Evolutionary conservation across 2,888 invertebrate genomes (phyloP), one percentile per base, ranked within the genome.

Genomic region (Pristionchus arcanus): DNA sequence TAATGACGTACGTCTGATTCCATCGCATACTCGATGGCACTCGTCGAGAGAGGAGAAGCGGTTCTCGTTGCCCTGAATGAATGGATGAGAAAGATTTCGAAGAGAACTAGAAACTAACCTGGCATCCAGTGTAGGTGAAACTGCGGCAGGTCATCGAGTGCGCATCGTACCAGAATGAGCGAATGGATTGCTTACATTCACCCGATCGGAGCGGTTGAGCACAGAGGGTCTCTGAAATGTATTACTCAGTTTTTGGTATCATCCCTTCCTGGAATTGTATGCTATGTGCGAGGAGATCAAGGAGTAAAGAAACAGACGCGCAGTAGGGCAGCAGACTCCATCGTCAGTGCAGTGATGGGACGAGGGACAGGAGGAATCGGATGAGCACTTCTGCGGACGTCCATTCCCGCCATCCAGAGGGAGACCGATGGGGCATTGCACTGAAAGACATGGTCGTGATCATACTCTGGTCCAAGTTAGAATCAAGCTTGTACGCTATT

Each of bases 111-210:
- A 19, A 0, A 28, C n/a, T n/a, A 15, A 87, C 87, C 42, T 74
- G 88, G 16, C 88, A 88, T 53, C 88, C 88, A 21, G 88, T 88
- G 53, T 74, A 88, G 55, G 59, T 88, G 77, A 88, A 88, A 31
- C 53, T 55, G 11, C 34, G 7, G 77, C 88, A 88, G 2, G 88
- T 77, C 49, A 87, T n/a, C 19, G 59, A 42, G 25, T 77, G 59
- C n/a, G 77, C 63, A 25, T 66, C 89, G 49, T 89, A 90, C 92
- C 92, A 93, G 86, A 92, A 93, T 66, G 92, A 91, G 4, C 92
- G 91, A 37, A 93, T 92, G 63, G 91, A 91, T 55, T 93, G 92
- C 88, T 92, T 93, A 85, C 93, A 93, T 81, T 93, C 93, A 3
- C 93, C 93, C 21, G 92, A 91, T n/a, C 92, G 88, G 0, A 92